Percentiles rank a stretch among this genome's conserved stretches.
Evolutionary conservation across 92 coral and sea anemone species (phyloP).

Genomic region (Nematostella vectensis): DNA sequence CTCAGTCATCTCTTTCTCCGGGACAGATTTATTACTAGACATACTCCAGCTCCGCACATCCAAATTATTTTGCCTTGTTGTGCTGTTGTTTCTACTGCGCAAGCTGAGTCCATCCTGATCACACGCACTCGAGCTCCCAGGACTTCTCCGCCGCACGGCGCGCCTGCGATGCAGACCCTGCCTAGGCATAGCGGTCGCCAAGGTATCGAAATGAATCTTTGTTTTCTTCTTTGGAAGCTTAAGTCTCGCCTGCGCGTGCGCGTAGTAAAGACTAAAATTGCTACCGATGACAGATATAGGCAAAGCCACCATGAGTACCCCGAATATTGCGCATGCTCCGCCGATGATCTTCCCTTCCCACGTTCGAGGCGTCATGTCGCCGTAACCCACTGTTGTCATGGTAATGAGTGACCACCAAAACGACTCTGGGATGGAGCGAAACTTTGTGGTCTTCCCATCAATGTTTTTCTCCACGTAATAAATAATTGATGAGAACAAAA

Average conservation of each 20-base stretch:
- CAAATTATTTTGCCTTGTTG: neutral
- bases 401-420: constrained; percentile 93
- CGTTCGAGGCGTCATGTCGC: constrained; percentile 68
- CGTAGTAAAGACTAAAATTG: constrained; percentile 72
- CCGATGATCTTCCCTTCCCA: constrained; percentile 73
- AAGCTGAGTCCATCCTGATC: constrained; percentile 22
- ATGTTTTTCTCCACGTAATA: constrained; percentile 56
- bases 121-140: constrained; percentile 18
- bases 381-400: constrained; percentile 88
- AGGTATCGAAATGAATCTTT: constrained; percentile 47
- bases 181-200: constrained; percentile 57
- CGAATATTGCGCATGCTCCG: constrained; percentile 75
- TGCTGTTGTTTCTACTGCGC: constrained; percentile 16
- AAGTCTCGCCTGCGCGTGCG: constrained; percentile 83
- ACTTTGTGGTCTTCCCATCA: constrained; percentile 39
- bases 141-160: constrained; percentile 50
- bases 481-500: constrained; percentile 81
- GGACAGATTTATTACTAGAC: constrained; percentile 22
- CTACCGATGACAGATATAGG: constrained; percentile 90
- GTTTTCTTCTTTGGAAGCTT: constrained; percentile 60
- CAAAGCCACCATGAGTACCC: constrained; percentile 72
- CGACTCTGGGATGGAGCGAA: constrained; percentile 83
- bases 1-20: constrained; percentile 12
- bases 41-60: constrained; percentile 33
- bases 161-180: constrained; percentile 32